Percentiles rank a stretch among this genome's conserved stretches.
These are phyloP conservation scores for Polyergus mexicanus DNA, from an alignment of 1,140 invertebrate genomes.

Conservation along the genomic window DNA sequence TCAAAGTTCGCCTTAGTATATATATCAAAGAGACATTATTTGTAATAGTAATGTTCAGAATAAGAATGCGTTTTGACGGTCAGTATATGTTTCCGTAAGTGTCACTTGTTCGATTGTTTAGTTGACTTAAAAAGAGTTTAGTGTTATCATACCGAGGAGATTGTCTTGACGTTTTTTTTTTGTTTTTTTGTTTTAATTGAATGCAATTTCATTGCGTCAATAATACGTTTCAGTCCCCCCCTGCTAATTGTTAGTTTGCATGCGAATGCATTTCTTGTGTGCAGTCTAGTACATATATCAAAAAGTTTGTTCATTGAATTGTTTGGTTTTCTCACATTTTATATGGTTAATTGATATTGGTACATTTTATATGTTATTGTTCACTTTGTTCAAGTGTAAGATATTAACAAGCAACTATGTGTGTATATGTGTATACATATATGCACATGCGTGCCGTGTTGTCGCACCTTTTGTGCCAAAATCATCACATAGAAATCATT, in stretches of 20 bases:
- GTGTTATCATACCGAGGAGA: background rate
- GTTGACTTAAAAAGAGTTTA: slow-evolving; percentile 30
- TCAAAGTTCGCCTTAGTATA: slow-evolving; percentile 65
- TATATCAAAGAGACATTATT: slow-evolving; percentile 39
- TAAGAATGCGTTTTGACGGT: slow-evolving; percentile 54
- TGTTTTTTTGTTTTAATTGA: slow-evolving; percentile 15
- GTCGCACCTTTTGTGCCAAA: slow-evolving; percentile 51
- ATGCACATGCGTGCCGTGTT: background rate
- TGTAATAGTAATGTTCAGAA: slow-evolving; percentile 65
- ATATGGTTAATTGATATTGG: slow-evolving; percentile 49
- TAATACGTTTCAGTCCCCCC: slow-evolving; percentile 20
- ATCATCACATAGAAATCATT: slow-evolving; percentile 78
- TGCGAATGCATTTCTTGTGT: slow-evolving; percentile 67
- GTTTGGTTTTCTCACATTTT: slow-evolving; percentile 40
- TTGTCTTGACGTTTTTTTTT: slow-evolving; percentile 34
- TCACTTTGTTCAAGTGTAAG: slow-evolving; percentile 50
- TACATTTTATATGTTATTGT: slow-evolving; percentile 17
- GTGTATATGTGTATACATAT: background rate
- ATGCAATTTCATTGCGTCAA: slow-evolving; percentile 33
- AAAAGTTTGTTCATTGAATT: slow-evolving; percentile 55
- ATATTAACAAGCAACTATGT: slow-evolving; percentile 47
- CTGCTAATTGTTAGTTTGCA: slow-evolving; percentile 53
- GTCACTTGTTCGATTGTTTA: slow-evolving; percentile 34
- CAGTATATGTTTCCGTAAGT: slow-evolving; percentile 31
- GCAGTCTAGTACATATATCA: slow-evolving; percentile 44